phyloP scores from a whole-genome alignment of 2,797 vertebrate genomes.

The Lates japonicus region DNA sequence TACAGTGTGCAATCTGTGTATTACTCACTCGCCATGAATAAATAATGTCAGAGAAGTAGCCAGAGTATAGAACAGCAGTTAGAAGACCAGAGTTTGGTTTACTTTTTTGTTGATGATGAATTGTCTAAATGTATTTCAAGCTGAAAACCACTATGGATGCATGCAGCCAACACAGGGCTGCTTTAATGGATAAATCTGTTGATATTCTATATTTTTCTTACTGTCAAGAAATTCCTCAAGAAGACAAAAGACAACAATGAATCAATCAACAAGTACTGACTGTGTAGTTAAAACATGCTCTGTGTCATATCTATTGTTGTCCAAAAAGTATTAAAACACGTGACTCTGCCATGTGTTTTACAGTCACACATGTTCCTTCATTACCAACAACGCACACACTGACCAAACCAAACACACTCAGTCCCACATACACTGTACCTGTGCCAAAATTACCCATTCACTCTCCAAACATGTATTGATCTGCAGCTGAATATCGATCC shows the following conservation, averaged over 20 bases:
- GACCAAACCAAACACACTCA: not conserved
- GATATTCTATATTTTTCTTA: not conserved
- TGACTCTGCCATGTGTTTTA: too few species aligned
- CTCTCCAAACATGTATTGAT: not conserved
- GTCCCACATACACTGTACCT: not conserved
- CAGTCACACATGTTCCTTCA: not conserved
- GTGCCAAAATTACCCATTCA: not conserved
- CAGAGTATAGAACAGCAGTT: conserved; percentile 20
- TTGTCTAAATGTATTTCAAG: not conserved
- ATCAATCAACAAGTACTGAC: not conserved
- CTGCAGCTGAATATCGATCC: not conserved
- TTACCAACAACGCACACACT: not conserved
- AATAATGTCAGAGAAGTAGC: conserved; percentile 24
- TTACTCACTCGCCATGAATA: conserved; percentile 52
- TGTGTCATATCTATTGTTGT: not conserved
- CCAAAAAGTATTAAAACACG: not conserved
- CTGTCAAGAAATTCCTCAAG: not conserved
- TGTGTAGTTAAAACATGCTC: not conserved
- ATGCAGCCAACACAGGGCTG: not conserved
- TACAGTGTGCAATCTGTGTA: conserved; percentile 50
- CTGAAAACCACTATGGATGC: not conserved
- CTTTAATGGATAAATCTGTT: not conserved
- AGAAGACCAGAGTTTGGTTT: not conserved
- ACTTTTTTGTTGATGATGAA: conserved; percentile 14
- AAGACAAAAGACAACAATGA: not conserved